Evolutionary conservation across 2,888 invertebrate genomes (phyloP).

Genomic region (Ernsta delagoae): DNA sequence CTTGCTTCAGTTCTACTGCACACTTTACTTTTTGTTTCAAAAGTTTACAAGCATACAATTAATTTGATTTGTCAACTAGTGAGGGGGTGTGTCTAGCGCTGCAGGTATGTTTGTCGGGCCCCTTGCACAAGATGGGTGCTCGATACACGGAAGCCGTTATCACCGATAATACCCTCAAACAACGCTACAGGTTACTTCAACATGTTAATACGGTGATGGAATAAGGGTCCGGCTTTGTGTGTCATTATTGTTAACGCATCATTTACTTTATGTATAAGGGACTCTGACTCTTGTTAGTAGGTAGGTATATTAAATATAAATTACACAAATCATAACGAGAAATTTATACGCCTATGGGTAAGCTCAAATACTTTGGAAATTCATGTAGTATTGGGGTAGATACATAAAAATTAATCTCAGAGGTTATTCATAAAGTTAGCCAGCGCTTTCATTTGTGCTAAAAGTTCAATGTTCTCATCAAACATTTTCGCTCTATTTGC

Average conservation of each 20-base stretch:
- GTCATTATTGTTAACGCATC: slow-evolving; percentile 1
- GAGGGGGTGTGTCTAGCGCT: slow-evolving; percentile 72
- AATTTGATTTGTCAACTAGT: slow-evolving; percentile 64
- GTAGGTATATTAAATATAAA: too few species aligned
- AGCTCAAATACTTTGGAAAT: too few species aligned
- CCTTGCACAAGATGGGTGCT: slow-evolving; percentile 67
- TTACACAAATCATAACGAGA: too few species aligned
- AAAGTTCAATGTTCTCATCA: too few species aligned
- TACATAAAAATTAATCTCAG: too few species aligned
- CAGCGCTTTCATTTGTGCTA: too few species aligned
- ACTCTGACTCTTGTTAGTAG: too few species aligned
- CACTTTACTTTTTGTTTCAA: not conserved
- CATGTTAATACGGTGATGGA: slow-evolving; percentile 44
- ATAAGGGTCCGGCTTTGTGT: slow-evolving; percentile 23
- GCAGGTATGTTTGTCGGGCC: slow-evolving; percentile 69
- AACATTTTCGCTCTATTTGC: too few species aligned
- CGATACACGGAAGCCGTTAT: slow-evolving; percentile 70
- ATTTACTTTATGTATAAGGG: too few species aligned
- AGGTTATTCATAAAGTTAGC: too few species aligned
- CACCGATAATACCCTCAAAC: slow-evolving; percentile 72
- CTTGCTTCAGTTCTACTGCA: not conserved
- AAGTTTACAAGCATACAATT: slow-evolving; percentile 8
- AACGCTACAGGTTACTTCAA: slow-evolving; percentile 63
- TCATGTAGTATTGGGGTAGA: too few species aligned
- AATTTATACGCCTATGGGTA: too few species aligned